Evolutionary conservation across 2,113 vertebrate genomes (phyloP).

Genomic region (Poeciliopsis retropinna): DNA sequence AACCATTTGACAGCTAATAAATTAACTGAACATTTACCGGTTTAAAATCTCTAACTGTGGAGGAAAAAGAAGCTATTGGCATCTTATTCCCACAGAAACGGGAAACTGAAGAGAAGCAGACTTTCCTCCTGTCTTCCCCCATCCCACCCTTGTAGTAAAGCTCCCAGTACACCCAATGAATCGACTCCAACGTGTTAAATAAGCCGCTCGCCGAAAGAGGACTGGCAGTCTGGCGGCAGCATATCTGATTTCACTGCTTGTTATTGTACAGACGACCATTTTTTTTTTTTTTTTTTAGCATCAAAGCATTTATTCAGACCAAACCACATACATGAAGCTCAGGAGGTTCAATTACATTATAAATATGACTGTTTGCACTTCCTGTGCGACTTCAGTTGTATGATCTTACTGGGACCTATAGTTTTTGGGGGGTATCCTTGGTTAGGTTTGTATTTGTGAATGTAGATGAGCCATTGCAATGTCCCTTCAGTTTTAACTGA

Average conservation of each 20-base stretch:
- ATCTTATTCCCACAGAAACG: slow-evolving; percentile 14
- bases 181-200: slow-evolving; percentile 50
- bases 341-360: slow-evolving; percentile 20
- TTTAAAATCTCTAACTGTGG: slow-evolving; percentile 26
- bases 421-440: no score
- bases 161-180: slow-evolving; percentile 7
- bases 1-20: slow-evolving; percentile 23
- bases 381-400: no score
- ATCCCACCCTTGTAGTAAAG: neutral
- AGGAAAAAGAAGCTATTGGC: slow-evolving; percentile 25
- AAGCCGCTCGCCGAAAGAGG: slow-evolving; percentile 22
- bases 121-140: neutral
- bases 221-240: slow-evolving; percentile 20
- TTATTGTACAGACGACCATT: slow-evolving; percentile 53
- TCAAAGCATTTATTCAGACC: slow-evolving; percentile 52
- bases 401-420: no score
- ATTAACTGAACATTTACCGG: slow-evolving; percentile 44
- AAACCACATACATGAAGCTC: slow-evolving; percentile 55
- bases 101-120: neutral
- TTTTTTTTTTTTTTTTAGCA: slow-evolving; percentile 24
- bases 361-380: no score
- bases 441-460: slow-evolving; percentile 5
- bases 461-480: slow-evolving; percentile 24
- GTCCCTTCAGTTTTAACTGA: slow-evolving; percentile 59
- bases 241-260: slow-evolving; percentile 52